These are phyloP conservation scores for Drosophila hamatofila DNA, from an alignment of 2,888 invertebrate genomes.

Conservation along the genomic window DNA sequence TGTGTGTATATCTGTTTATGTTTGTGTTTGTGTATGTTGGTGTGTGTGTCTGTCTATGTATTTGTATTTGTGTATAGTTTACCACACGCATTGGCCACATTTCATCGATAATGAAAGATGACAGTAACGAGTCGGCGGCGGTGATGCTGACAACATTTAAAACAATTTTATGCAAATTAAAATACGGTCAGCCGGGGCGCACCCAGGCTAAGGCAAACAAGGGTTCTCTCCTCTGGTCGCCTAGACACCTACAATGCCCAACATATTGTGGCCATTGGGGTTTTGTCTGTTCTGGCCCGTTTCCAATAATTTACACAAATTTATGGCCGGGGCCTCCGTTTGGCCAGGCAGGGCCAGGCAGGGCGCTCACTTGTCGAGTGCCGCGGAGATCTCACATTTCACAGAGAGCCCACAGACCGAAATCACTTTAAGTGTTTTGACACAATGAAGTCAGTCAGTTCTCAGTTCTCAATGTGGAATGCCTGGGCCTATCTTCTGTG, in stretches of 20 bases:
- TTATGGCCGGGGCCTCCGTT: constrained; percentile 65
- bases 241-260: constrained; percentile 56
- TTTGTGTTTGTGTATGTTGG: background rate
- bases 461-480: constrained; percentile 20
- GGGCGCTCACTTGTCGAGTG: constrained; percentile 50
- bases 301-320: constrained; percentile 80
- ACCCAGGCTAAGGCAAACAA: constrained; percentile 39
- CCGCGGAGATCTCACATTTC: constrained; percentile 61
- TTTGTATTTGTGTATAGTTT: constrained; percentile 26
- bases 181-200: constrained; percentile 68
- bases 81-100: constrained; percentile 77
- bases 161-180: constrained; percentile 81
- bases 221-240: constrained; percentile 19
- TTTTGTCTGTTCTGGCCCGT: constrained; percentile 30
- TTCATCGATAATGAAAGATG: constrained; percentile 83
- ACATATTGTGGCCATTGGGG: constrained; percentile 23
- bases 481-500: constrained; percentile 32
- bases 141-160: constrained; percentile 77
- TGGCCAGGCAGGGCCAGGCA: constrained; percentile 50
- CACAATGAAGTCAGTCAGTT: constrained; percentile 75
- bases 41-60: constrained; percentile 14
- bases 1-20: constrained; percentile 14
- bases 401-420: constrained; percentile 50
- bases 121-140: constrained; percentile 79
- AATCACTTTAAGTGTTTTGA: constrained; percentile 80